Evolutionary conservation across 2,888 invertebrate genomes (phyloP), one percentile per base, ranked within the genome.

Genomic region (Tridacna crocea): DNA sequence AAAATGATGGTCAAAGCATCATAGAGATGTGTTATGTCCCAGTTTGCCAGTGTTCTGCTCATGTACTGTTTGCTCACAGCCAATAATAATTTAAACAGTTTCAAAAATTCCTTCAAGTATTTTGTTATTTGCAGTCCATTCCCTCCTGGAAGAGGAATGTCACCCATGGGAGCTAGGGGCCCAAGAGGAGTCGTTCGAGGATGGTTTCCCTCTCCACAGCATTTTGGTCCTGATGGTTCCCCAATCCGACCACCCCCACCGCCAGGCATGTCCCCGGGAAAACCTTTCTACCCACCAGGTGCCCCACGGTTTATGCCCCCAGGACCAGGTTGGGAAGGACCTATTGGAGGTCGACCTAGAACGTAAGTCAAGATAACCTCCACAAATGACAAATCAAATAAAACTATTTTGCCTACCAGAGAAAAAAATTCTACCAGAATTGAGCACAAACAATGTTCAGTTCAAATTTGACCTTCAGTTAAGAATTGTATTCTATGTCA

Each of bases 241-340:
- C 85, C 75, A 55, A 63, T 79, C 46, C 73, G 63, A 77, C 83
- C 77, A 55, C 83, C 63, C 15, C 84, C 80, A 60, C 85, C 63
- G 15, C 84, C 80, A 60, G 85, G 75, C 58, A 79, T 77, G 70
- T 89, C 83, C 75, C 89, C 79, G 51, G 85, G 74, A 61, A 85
- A 82, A 60, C 63, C 78, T 51, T 87, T 68, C 80, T 88, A 70
- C 63, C 80, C 80, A n/a, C 74, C 78, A 58, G 72, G 74, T 12
- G 63, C 78, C 58, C 77, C 79, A 17, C 68, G 73, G 27, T 82
- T 65, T 61, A 66, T 68, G 73, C 82, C 79, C 11, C 80, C 80
- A 17, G 74, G 68, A 46, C 17, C 80, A n/a, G 24, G 19, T 36
- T 78, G 78, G 78, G 78, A 72, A 11, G 72, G 48, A 27, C 19